A percentile compares a stretch with the other conserved stretches of the same genome.
Conservation (phyloP, 2,797 vertebrate species). For the Margarornis squamiger region DNA sequence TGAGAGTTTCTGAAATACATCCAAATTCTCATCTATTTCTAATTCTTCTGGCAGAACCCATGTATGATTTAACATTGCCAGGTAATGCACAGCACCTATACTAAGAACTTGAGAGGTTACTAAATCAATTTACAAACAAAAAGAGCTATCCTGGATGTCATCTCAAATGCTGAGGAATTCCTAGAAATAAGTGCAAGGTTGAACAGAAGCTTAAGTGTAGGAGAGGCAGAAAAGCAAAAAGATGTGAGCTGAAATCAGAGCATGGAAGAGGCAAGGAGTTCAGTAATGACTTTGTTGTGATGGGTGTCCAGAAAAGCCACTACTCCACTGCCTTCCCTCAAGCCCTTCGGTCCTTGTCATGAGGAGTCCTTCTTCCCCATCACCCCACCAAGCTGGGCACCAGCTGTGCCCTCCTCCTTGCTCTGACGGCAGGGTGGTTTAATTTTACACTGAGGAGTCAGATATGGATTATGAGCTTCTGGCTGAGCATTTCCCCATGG, state of each 20-base stretch:
- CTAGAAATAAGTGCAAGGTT: background rate
- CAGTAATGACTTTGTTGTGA: background rate
- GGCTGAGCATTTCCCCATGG: background rate
- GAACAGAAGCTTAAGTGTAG: background rate
- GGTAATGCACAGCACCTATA: background rate
- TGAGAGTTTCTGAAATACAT: background rate
- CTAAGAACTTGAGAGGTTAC: background rate
- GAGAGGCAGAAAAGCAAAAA: background rate
- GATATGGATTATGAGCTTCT: background rate
- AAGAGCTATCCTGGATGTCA: background rate
- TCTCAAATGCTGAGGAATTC: background rate
- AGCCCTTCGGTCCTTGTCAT: background rate
- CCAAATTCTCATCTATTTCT: background rate
- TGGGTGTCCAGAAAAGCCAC: background rate
- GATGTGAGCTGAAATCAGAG: background rate
- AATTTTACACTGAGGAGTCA: background rate
- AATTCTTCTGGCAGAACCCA: background rate
- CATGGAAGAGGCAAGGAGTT: background rate
- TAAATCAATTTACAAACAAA: background rate
- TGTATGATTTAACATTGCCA: background rate
- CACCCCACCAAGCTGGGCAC: background rate
- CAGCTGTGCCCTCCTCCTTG: background rate
- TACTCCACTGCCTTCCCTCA: background rate
- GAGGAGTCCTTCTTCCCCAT: background rate
- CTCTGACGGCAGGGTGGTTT: background rate